Evolutionary conservation across 2,113 vertebrate genomes (phyloP), one percentile per base, ranked within the genome.

Genomic region (Mesocricetus auratus): DNA sequence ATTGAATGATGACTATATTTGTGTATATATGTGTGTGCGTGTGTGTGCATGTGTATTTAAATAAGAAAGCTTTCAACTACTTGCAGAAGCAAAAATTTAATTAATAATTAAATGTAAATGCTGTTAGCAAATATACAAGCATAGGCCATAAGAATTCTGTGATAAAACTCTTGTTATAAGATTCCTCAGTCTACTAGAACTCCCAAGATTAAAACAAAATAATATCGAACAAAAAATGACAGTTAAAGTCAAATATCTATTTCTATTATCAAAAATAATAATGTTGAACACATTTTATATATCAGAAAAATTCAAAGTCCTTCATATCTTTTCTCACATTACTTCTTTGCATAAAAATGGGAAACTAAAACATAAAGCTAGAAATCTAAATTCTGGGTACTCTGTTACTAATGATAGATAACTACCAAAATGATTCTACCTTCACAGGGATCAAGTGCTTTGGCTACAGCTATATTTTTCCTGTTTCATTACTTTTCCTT

Each of bases 401-500:
- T 75, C 53, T 26, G 24, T 45, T 19, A 9, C 22, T 69, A 12
- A 9, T 0, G 19, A 21, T 24, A 33, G 79, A 33, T 82, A 91
- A 90, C 29, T 53, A 1, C 9, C 1, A 36, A 7, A 11, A 73
- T 86, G 71, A 83, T 83, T 66, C 56, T 89, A 71, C n/a, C 19
- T 79, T 83, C 73, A 45, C 24, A 6, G 33, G 62, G 8, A 93
- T 53, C 71, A 42, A 16, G 15, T n/a, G 11, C 56, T 92, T 93
- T 29, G 69, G 16, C 17, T 92, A 75, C 39, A 13, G 0, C 21
- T 78, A 4, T 39, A 50, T 53, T 79, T 86, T 77, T 64, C 17
- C 31, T 42, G 26, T 94, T 90, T 89, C 45, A 15, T 86, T 83
- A 60, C 92, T 77, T 96, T 95, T 96, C 62, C 2, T 83, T 42